phyloP scores from a whole-genome alignment of 2,888 invertebrate genomes.

The Sturmia bella region DNA sequence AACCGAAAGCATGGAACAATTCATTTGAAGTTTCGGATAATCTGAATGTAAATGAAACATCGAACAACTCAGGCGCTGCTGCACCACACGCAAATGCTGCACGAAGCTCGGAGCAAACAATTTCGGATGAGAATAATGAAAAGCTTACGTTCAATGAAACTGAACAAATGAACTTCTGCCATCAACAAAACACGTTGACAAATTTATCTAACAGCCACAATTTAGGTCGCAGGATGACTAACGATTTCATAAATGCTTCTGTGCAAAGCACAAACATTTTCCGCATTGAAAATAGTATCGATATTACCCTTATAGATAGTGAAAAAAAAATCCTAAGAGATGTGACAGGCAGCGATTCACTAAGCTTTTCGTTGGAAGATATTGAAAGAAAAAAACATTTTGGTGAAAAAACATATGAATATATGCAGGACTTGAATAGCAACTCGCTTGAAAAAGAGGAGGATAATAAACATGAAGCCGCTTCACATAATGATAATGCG shows the following conservation, averaged over 20 bases:
- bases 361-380: slow-evolving; percentile 55
- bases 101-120: neutral
- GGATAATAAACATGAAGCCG: no score
- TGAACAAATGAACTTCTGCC: neutral
- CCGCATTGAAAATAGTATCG: slow-evolving; percentile 56
- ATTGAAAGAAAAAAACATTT: slow-evolving; percentile 29
- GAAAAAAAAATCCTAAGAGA: slow-evolving; percentile 40
- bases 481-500: no score
- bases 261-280: slow-evolving; percentile 37
- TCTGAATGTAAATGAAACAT: slow-evolving; percentile 47
- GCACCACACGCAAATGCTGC: neutral
- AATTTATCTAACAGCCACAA: neutral
- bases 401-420: slow-evolving; percentile 50
- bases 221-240: slow-evolving; percentile 8
- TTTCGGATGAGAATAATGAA: neutral
- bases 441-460: neutral
- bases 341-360: neutral
- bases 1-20: slow-evolving; percentile 69
- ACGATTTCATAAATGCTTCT: slow-evolving; percentile 34
- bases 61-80: slow-evolving; percentile 1
- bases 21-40: slow-evolving; percentile 70
- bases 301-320: slow-evolving; percentile 51
- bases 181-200: neutral
- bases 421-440: slow-evolving; percentile 11
- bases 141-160: neutral